Percentiles rank a stretch among this genome's conserved stretches.
Conservation (phyloP, 2,797 vertebrate genomes). For the Halcyon badia region DNA sequence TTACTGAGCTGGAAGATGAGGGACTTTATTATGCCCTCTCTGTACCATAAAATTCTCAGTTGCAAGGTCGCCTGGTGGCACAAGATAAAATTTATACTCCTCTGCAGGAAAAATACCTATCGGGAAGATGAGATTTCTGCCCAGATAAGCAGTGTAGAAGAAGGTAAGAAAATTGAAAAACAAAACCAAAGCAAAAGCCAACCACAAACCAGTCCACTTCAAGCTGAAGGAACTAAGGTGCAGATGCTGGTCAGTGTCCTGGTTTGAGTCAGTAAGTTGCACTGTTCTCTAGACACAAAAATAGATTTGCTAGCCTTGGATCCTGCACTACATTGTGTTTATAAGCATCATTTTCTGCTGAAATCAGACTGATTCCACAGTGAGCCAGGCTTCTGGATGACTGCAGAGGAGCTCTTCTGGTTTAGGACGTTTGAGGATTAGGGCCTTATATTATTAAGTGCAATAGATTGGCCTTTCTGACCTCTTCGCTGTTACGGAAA, state of each 20-base stretch:
- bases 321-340: not conserved
- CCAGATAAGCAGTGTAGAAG: not conserved
- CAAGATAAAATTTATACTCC: not conserved
- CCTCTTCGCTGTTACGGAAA: not conserved
- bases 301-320: not conserved
- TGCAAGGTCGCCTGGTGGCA: not conserved
- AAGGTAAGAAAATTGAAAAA: not conserved
- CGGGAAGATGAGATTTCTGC: not conserved
- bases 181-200: rapidly evolving
- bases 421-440: not conserved
- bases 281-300: not conserved
- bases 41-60: not conserved
- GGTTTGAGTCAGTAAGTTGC: not conserved
- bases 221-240: not conserved
- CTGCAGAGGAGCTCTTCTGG: not conserved
- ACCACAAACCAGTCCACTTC: not conserved
- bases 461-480: not conserved
- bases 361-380: not conserved
- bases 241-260: not conserved
- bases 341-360: not conserved
- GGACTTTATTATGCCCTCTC: not conserved
- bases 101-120: not conserved
- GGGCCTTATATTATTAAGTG: not conserved
- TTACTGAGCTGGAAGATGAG: slow-evolving; percentile 61
- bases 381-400: not conserved